Conservation (phyloP, 92 coral and sea anemone genomes). For the Phymanthus crucifer region DNA sequence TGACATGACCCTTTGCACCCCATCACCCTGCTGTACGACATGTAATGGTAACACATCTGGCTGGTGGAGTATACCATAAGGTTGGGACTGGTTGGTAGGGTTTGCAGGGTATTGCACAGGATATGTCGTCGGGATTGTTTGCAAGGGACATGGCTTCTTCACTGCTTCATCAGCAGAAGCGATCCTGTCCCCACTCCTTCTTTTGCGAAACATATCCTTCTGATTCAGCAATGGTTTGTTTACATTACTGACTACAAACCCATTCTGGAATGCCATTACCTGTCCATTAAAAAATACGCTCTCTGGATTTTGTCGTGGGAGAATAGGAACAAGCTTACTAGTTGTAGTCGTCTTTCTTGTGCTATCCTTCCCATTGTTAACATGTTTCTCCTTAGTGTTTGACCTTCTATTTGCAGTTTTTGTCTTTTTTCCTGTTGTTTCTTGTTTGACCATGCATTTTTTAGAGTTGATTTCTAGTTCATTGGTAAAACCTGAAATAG, state of each 20-base stretch:
- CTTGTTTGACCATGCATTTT: constrained; percentile 2
- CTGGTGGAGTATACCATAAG: not conserved
- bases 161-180: not conserved
- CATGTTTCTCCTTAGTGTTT: not conserved
- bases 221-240: not conserved
- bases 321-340: constrained; percentile 17
- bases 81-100: not conserved
- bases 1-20: not conserved
- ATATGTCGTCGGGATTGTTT: not conserved
- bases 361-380: not conserved
- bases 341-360: not conserved
- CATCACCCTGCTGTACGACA: not conserved
- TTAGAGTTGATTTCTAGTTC: not conserved
- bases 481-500: not conserved
- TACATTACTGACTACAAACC: not conserved
- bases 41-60: constrained; percentile 1
- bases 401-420: not conserved
- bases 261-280: constrained; percentile 7
- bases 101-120: not conserved
- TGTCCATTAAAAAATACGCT: constrained; percentile 15
- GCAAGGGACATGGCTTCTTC: constrained; percentile 11
- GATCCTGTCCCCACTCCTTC: not conserved
- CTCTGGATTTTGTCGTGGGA: constrained; percentile 30
- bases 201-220: constrained; percentile 5
- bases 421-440: constrained; percentile 1